Evolutionary conservation across 1,140 invertebrate species (phyloP).

Genomic region (Kradibia gibbosae): DNA sequence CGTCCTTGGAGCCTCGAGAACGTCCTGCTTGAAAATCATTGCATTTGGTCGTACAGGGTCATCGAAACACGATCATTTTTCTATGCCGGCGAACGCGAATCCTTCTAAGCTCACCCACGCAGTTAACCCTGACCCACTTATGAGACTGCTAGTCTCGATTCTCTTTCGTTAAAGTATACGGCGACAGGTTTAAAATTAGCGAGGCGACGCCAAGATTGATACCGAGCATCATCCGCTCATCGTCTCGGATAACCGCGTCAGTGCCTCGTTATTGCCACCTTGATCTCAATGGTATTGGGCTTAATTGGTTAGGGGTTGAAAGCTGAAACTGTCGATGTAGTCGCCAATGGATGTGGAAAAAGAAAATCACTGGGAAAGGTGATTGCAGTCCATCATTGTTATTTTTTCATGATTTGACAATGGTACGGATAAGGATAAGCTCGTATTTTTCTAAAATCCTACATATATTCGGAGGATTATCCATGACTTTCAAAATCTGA

Average conservation of each 20-base stretch:
- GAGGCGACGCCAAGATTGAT: background rate
- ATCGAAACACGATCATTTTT: too few relatives aligned
- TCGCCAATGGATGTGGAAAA: too few relatives aligned
- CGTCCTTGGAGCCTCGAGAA: background rate
- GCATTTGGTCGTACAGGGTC: background rate
- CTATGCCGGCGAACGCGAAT: conserved; percentile 50
- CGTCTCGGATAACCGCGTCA: background rate
- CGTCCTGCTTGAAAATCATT: too few relatives aligned
- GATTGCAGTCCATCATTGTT: too few relatives aligned
- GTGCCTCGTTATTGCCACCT: background rate
- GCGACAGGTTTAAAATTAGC: conserved; percentile 44
- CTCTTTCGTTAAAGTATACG: background rate
- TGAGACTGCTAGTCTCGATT: conserved; percentile 8
- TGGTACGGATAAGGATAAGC: too few relatives aligned
- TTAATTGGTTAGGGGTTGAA: background rate
- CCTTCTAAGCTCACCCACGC: conserved; percentile 56
- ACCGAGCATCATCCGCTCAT: background rate
- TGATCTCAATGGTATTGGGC: background rate
- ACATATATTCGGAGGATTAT: too few relatives aligned
- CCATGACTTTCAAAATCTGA: too few relatives aligned
- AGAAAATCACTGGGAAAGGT: too few relatives aligned
- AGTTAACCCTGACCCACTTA: conserved; percentile 58
- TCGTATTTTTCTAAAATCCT: too few relatives aligned
- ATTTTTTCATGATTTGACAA: too few relatives aligned
- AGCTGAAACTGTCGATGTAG: background rate